These are phyloP conservation scores for Neotoxoptera formosana DNA, from an alignment of 1,140 invertebrate genomes.

Conservation along the genomic window DNA sequence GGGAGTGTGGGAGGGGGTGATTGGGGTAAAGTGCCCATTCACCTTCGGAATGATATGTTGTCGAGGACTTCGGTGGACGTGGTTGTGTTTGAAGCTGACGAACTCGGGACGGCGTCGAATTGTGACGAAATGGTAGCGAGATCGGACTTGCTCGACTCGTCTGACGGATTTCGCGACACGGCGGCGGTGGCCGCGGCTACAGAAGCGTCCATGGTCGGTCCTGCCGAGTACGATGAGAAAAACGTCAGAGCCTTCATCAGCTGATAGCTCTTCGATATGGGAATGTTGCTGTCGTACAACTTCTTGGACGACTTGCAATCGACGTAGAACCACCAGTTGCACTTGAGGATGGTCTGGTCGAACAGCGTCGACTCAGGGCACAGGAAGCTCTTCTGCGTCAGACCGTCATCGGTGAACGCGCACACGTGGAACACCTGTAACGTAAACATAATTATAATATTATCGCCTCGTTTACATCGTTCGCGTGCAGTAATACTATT, in stretches of 20 bases:
- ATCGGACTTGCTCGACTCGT: not conserved
- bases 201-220: not conserved
- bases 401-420: conserved; percentile 84
- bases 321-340: conserved; percentile 92
- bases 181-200: not conserved
- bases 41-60: not conserved
- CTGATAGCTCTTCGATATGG: conserved; percentile 89
- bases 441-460: conserved; percentile 56
- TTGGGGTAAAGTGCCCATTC: not conserved
- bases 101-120: not conserved
- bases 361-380: conserved; percentile 89
- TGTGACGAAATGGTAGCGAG: not conserved
- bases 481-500: not conserved
- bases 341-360: conserved; percentile 87
- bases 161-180: not conserved
- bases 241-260: conserved; percentile 88
- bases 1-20: not conserved
- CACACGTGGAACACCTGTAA: conserved; percentile 87
- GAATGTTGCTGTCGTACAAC: conserved; percentile 87
- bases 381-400: conserved; percentile 87
- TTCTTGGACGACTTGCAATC: conserved; percentile 81
- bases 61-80: not conserved
- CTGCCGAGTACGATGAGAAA: conserved; percentile 79
- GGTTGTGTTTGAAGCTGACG: not conserved
- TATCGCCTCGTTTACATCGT: not conserved